Evolutionary conservation across 2,888 invertebrate genomes (phyloP), one percentile per base, ranked within the genome.

Genomic region (Hyposoter didymator): DNA sequence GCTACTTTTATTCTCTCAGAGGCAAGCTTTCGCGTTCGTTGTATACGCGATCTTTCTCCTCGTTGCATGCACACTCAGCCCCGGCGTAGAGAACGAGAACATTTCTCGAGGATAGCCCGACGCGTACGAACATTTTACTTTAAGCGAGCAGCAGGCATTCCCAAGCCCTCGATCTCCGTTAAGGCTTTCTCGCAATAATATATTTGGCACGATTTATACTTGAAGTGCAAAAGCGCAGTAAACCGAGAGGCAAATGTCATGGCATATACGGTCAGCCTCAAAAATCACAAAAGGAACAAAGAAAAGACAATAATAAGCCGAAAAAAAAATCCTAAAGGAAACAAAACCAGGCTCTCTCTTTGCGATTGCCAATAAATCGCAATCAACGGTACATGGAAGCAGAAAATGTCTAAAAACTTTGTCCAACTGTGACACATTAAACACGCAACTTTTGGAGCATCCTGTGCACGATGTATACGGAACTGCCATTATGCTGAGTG

Each of bases 121-220:
- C 39, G 39, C 39, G 22, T 22, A 67, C 43, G 59, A 70, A 59
- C 78, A 62, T 78, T 78, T 59, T 78, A 59, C 78, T 72, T 79
- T 79, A 47, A 64, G 28, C 70, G 64, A 64, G 64, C n/a, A n/a
- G n/a, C n/a, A 64, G 45, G 67, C 45, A 78, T 62, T 45, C 28
- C 64, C 66, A 47, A 73, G 32, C 72, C 72, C 78, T 78, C 66
- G 67, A 78, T 73, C 82, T 45, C 78, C 66, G 73, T 83, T 78
- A 78, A 78, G 64, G 73, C 45, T 59, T 49, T 45, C 72, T 22
- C 64, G 59, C 72, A 73, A 83, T 83, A 78, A 78, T 73, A 67
- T 73, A 78, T 82, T 72, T 73, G 22, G 14, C 35, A 72, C 28
- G 22, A 72, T 72, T 79, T 79, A 72, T 72, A 62, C 55, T 45